Evolutionary conservation across 2,888 invertebrate species (phyloP).

Genomic region (Polydrusus tereticollis): DNA sequence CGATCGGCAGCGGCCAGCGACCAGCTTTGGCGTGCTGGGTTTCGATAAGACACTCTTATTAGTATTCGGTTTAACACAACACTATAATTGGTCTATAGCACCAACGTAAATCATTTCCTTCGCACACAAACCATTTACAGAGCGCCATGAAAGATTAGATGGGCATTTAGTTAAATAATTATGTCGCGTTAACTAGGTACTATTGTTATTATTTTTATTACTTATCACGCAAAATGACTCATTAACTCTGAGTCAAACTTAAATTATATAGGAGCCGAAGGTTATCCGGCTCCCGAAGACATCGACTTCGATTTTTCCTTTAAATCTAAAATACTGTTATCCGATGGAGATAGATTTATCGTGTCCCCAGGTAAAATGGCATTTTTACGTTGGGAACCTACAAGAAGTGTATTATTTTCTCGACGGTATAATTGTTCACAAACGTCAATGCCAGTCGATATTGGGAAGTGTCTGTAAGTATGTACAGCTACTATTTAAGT

Average conservation of each 20-base stretch:
- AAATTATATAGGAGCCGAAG: conserved; percentile 18
- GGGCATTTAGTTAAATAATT: too few species aligned
- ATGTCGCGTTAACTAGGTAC: background rate
- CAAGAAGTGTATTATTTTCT: conserved; percentile 19
- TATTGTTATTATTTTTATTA: conserved; percentile 7
- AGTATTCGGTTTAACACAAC: too few species aligned
- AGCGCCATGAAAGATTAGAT: too few species aligned
- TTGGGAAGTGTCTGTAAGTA: conserved; percentile 2
- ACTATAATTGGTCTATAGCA: too few species aligned
- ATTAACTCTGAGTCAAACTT: conserved; percentile 1
- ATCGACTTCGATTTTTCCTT: background rate
- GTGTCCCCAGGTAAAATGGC: conserved; percentile 5
- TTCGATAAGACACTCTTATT: too few species aligned
- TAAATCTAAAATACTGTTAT: conserved; percentile 13
- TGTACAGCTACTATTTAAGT: background rate
- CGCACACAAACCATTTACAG: too few species aligned
- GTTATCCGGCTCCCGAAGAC: conserved; percentile 23
- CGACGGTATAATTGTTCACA: conserved; percentile 16
- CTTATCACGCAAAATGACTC: conserved; percentile 16
- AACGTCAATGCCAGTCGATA: conserved; percentile 25
- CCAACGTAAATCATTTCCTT: too few species aligned
- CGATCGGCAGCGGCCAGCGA: too few species aligned
- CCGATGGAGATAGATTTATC: conserved; percentile 7
- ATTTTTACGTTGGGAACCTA: conserved; percentile 5
- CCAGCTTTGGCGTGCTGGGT: too few species aligned